Conservation (phyloP, 2,113 vertebrate genomes). For the Tympanuchus pallidicinctus region DNA sequence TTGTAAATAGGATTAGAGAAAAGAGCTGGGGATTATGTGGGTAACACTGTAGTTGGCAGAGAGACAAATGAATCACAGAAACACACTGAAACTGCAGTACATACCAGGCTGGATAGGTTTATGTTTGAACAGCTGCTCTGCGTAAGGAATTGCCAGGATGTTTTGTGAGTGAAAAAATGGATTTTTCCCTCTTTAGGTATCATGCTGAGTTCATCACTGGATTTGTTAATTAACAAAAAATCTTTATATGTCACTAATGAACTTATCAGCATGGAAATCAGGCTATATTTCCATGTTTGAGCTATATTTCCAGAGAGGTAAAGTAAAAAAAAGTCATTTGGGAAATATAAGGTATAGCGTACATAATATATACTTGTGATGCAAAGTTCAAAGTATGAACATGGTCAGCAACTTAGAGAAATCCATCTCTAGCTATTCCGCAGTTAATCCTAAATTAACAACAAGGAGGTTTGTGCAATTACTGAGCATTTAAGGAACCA, state of each 20-base stretch:
- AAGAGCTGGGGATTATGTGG: slow-evolving; percentile 1
- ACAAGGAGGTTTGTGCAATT: background rate
- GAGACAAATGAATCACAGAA: slow-evolving; percentile 50
- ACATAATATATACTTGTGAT: background rate
- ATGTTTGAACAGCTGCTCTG: slow-evolving; percentile 51
- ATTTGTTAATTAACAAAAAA: background rate
- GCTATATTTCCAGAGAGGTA: background rate
- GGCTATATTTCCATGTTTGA: background rate
- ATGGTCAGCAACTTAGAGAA: background rate
- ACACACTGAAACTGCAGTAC: background rate
- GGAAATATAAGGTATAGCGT: background rate
- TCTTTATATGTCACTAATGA: background rate
- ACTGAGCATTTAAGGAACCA: background rate
- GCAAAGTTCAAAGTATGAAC: background rate
- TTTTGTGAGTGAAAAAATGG: background rate
- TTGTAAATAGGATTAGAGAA: slow-evolving; percentile 52
- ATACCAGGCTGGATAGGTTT: background rate
- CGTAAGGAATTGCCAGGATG: background rate
- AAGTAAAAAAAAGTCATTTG: background rate
- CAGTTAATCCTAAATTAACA: background rate
- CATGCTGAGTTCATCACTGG: background rate
- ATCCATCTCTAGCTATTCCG: background rate
- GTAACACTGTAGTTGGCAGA: slow-evolving; percentile 27
- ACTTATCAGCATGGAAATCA: background rate
- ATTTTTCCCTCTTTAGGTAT: background rate